Evolutionary conservation across 2,797 vertebrate species (phyloP).

Genomic region (Eupleurogrammus muticus): DNA sequence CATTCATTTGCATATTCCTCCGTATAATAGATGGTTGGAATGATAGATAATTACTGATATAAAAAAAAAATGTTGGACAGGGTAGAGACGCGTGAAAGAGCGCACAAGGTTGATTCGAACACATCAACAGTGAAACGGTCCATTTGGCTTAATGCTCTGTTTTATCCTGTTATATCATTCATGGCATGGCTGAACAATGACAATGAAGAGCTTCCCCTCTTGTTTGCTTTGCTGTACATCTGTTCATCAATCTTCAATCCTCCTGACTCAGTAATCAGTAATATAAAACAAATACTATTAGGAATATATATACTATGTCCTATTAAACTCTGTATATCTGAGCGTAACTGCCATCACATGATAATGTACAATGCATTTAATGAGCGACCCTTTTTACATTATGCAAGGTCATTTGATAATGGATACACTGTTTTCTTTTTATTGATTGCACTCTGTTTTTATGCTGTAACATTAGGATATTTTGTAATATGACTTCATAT

Average conservation of each 20-base stretch:
- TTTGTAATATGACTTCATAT: not conserved
- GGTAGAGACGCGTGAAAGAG: constrained; percentile 55
- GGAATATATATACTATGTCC: not conserved
- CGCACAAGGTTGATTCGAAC: constrained; percentile 52
- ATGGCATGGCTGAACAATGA: constrained; percentile 21
- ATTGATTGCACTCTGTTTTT: not conserved
- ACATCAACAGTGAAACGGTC: constrained; percentile 39
- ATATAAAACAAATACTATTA: not conserved
- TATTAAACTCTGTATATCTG: not conserved
- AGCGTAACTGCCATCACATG: not conserved
- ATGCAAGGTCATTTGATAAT: not conserved
- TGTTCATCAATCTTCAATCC: constrained; percentile 16
- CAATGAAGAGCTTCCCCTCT: constrained; percentile 27
- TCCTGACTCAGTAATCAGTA: not conserved
- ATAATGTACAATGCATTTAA: constrained; percentile 2
- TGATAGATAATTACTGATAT: constrained; percentile 75
- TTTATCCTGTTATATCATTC: constrained; percentile 45
- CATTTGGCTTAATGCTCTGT: constrained; percentile 59
- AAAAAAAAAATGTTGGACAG: constrained; percentile 60
- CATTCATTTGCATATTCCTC: constrained; percentile 68
- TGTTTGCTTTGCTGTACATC: constrained; percentile 23
- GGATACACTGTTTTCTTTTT: not conserved
- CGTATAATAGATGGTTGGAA: constrained; percentile 63
- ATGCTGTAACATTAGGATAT: not conserved
- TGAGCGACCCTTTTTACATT: constrained; percentile 1